A percentile compares a stretch with the other conserved stretches of the same genome.
Evolutionary conservation across 2,888 invertebrate species (phyloP).

Genomic region (Allacma fusca): DNA sequence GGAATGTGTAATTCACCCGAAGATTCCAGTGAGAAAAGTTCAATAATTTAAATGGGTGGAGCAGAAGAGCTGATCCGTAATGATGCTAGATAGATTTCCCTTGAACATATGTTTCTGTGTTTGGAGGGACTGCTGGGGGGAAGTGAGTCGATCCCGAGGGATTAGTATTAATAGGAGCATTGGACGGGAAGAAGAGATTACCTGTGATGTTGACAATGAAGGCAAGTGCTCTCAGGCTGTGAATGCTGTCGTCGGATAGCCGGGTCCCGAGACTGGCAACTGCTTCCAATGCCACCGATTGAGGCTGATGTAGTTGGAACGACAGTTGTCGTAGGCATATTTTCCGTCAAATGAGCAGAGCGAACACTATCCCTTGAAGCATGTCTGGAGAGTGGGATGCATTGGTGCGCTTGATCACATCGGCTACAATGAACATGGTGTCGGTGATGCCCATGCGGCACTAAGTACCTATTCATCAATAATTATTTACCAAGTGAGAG

Average conservation of each 20-base stretch:
- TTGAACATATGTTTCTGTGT: no score
- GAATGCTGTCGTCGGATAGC: conserved; percentile 87
- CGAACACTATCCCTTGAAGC: conserved; percentile 83
- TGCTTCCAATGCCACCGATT: conserved; percentile 43
- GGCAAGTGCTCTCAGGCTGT: conserved; percentile 77
- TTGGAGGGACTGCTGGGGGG: no score
- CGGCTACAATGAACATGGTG: conserved; percentile 51
- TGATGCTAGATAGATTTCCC: not conserved
- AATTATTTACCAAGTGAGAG: not conserved
- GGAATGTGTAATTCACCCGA: no score
- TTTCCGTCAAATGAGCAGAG: conserved; percentile 69
- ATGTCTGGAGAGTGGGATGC: conserved; percentile 74
- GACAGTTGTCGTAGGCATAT: conserved; percentile 46
- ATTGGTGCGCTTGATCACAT: conserved; percentile 64
- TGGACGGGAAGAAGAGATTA: conserved; percentile 58
- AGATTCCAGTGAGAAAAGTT: not conserved
- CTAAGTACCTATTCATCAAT: conserved; percentile 46
- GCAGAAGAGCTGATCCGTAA: not conserved
- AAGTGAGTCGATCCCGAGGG: no score
- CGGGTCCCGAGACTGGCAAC: conserved; percentile 69
- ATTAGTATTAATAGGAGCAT: not conserved
- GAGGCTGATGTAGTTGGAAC: conserved; percentile 61
- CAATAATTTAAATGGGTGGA: not conserved
- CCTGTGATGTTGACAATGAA: conserved; percentile 68
- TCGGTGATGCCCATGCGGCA: conserved; percentile 50